These are phyloP conservation scores for Heterotis niloticus DNA, from an alignment of 2,113 vertebrate genomes.

Conservation along the genomic window DNA sequence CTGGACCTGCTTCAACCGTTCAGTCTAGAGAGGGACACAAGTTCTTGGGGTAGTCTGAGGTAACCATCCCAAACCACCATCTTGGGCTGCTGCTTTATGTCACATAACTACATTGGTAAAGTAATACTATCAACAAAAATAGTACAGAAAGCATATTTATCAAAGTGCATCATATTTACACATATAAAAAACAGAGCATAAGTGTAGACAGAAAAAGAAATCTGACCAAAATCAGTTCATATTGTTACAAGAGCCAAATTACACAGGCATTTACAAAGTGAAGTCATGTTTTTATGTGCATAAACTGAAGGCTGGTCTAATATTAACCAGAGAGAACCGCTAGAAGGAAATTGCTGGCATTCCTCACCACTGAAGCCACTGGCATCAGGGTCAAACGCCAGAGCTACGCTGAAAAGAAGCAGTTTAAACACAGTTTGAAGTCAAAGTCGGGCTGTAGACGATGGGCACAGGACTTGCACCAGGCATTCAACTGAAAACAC, in stretches of 20 bases:
- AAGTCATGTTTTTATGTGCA: conserved; percentile 4
- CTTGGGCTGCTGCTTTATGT: no score
- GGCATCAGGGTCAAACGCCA: conserved; percentile 56
- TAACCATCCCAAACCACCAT: no score
- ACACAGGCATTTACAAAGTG: conserved; percentile 1
- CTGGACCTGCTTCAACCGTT: no score
- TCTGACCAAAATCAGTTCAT: conserved; percentile 13
- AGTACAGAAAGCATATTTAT: background rate
- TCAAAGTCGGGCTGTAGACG: conserved; percentile 57
- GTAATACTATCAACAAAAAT: background rate
- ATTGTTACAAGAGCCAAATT: background rate
- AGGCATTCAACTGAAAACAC: no score
- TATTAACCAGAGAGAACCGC: conserved; percentile 57
- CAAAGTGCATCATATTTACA: background rate
- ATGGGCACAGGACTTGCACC: background rate
- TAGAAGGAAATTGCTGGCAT: conserved; percentile 78
- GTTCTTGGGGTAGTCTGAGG: no score
- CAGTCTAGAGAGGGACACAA: no score
- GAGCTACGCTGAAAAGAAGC: conserved; percentile 46
- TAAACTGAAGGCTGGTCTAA: conserved; percentile 37
- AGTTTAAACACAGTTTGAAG: conserved; percentile 16
- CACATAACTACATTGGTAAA: no score
- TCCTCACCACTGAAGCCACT: conserved; percentile 72
- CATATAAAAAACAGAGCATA: background rate
- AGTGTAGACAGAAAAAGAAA: background rate